Evolutionary conservation across 2,797 vertebrate species (phyloP), one percentile per base, ranked within the genome.

Genomic region (Enteromius fasciolatus): DNA sequence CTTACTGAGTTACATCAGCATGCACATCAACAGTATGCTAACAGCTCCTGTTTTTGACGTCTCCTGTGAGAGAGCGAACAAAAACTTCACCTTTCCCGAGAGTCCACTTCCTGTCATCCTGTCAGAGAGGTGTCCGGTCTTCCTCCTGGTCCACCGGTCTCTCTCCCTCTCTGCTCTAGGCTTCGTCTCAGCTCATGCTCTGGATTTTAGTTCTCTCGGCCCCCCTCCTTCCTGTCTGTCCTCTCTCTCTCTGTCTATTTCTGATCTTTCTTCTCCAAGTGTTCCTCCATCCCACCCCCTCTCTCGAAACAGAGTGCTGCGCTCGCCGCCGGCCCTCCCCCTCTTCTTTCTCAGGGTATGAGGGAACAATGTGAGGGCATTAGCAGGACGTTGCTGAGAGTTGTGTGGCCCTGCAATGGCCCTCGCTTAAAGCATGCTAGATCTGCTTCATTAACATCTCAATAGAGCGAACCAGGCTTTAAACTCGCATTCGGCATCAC

Each of bases 381-480:
- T 83, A 83, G 78, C 63, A 80, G 81, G 83, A 83, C 52, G 79
- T 84, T 73, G 76, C 70, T 57, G 78, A 79, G 48, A 66, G 78
- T 54, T 83, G 80, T 86, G 75, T 83, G 84, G 83, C 69, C 75
- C 78, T 64, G 81, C n/a, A 52, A 72, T 84, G 87, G 86, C 76
- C 44, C 81, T 80, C 67, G 50, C 81, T 84, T 78, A 83, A 84
- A 88, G 85, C 83, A 86, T 14, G 81, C 78, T 82, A 75, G 78
- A 86, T 86, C 83, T 83, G 78, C 83, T 85, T 86, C 83, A 87
- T 89, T 89, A 87, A 75, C 88, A 89, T 89, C 76, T 85, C 84
- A 87, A 89, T 81, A 85, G 78, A 74, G 67, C 36, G 25, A 73
- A 57, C 28, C 69, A 66, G 44, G 61, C 81, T 83, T 69, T 83